Evolutionary conservation across 2,888 invertebrate species (phyloP).

Genomic region (Toxonevra muliebris): DNA sequence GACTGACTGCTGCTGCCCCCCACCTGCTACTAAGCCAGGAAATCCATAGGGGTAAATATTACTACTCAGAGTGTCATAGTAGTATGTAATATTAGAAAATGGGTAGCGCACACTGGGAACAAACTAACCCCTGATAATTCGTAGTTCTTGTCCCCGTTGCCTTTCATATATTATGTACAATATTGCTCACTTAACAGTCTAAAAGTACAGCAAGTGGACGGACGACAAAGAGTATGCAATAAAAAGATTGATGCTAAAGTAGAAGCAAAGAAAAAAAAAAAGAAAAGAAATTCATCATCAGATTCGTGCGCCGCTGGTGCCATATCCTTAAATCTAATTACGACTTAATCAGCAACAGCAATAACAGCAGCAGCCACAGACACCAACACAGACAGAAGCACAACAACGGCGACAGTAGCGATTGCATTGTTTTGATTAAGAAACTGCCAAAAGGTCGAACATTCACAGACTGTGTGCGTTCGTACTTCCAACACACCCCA

Average conservation of each 20-base stretch:
- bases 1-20: conserved; percentile 38
- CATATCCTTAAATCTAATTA: conserved; percentile 66
- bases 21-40: conserved; percentile 33
- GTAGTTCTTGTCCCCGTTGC: not conserved
- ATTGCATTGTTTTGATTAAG: not conserved
- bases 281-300: conserved; percentile 58
- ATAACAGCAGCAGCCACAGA: not conserved
- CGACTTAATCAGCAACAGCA: conserved; percentile 62
- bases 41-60: conserved; percentile 43
- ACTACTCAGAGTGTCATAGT: conserved; percentile 12
- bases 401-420: not conserved
- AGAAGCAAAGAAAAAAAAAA: conserved; percentile 44
- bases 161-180: conserved; percentile 29
- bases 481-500: not conserved
- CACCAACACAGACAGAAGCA: not conserved
- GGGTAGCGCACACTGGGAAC: not conserved
- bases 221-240: conserved; percentile 18
- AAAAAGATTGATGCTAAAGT: conserved; percentile 31
- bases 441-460: too few species aligned
- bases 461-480: too few species aligned
- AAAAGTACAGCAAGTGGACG: not conserved
- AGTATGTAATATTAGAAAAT: conserved; percentile 41
- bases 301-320: conserved; percentile 56
- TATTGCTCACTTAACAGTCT: conserved; percentile 54
- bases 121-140: not conserved